Percentiles rank a stretch among this genome's conserved stretches.
Evolutionary conservation across 92 coral and sea anemone genomes (phyloP).

Genomic region (Montipora capitata): DNA sequence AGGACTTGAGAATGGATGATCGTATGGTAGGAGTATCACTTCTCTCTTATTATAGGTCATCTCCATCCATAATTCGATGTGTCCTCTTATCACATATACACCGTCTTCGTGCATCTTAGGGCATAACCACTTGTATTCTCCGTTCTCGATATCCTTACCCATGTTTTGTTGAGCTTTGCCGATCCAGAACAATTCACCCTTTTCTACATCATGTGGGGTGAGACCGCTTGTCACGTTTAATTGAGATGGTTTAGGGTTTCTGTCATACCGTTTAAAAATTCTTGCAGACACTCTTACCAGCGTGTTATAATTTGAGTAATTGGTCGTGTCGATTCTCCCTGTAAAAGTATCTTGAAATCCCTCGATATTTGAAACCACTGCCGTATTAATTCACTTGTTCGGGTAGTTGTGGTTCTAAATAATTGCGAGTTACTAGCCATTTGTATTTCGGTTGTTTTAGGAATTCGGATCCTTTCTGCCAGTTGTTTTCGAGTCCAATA

Average conservation of each 20-base stretch:
- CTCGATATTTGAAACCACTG: not conserved
- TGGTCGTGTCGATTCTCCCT: not conserved
- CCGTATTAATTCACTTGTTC: constrained; percentile 46
- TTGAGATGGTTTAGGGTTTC: constrained; percentile 10
- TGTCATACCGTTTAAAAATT: constrained; percentile 1
- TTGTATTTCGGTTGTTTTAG: not conserved
- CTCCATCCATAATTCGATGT: too few relatives aligned
- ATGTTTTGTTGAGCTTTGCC: constrained; percentile 6
- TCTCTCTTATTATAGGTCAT: constrained; percentile 15
- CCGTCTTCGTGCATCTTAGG: too few relatives aligned
- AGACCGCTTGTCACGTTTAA: constrained; percentile 1
- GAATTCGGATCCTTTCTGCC: not conserved
- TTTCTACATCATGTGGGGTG: constrained; percentile 21
- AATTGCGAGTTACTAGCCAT: constrained; percentile 33
- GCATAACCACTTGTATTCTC: constrained; percentile 22
- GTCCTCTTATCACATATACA: too few relatives aligned
- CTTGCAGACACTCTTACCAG: constrained; percentile 2
- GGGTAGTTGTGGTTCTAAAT: constrained; percentile 64
- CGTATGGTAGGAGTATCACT: constrained; percentile 22
- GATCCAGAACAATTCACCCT: constrained; percentile 34
- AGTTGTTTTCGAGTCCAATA: not conserved
- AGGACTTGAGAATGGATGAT: too few relatives aligned
- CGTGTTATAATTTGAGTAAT: constrained; percentile 22
- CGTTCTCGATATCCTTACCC: not conserved
- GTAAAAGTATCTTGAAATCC: not conserved